Percentiles rank a stretch among this genome's conserved stretches.
phyloP scores from a whole-genome alignment of 2,113 vertebrate genomes.

The Anser cygnoides region DNA sequence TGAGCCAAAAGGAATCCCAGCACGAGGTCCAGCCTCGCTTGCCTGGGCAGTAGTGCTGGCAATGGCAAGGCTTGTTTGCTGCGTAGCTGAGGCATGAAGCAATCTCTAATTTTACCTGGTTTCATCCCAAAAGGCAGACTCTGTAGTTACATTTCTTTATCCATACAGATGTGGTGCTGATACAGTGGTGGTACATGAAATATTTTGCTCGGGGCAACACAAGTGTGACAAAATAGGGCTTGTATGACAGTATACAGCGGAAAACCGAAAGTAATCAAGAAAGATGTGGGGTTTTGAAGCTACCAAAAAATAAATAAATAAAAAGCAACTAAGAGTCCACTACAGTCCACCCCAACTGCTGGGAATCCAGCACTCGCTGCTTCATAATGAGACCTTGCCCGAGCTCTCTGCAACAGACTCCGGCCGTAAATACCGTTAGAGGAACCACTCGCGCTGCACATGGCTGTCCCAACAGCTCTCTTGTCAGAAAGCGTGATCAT shows the following conservation, averaged over 20 bases:
- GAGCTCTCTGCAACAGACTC: slow-evolving; percentile 42
- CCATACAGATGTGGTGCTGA: not conserved
- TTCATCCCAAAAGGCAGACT: not conserved
- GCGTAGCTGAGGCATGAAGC: fast-evolving
- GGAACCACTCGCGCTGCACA: slow-evolving; percentile 38
- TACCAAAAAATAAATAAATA: not conserved
- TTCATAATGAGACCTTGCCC: not conserved
- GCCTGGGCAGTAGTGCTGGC: not conserved
- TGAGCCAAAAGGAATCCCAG: not conserved
- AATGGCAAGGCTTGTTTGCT: not conserved
- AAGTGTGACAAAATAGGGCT: not conserved
- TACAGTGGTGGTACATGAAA: not conserved
- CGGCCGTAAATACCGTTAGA: slow-evolving; percentile 25
- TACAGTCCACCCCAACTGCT: not conserved
- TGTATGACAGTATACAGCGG: not conserved
- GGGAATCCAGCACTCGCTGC: not conserved
- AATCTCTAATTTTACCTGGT: not conserved
- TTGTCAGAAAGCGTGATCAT: not conserved
- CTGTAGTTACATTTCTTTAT: not conserved
- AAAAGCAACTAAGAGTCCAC: not conserved
- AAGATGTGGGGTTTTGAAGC: not conserved
- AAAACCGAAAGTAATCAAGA: not conserved
- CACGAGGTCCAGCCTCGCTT: not conserved
- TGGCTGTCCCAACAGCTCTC: slow-evolving; percentile 38
- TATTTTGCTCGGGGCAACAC: not conserved